phyloP scores from a whole-genome alignment of 2,797 vertebrate species.

The Tragelaphus eurycerus region DNA sequence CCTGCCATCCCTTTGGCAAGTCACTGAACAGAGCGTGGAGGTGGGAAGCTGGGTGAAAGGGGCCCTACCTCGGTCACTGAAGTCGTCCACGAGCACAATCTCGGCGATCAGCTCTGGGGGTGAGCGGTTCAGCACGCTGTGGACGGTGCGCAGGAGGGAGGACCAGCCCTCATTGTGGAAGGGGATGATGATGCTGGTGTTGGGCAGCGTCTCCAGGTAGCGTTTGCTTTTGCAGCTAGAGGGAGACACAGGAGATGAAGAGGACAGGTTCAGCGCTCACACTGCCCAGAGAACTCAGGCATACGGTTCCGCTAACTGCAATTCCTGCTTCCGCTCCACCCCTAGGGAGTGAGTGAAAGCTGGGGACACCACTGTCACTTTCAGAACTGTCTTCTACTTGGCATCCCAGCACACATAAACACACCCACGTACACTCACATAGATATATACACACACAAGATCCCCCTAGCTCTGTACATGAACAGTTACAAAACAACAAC shows the following conservation, averaged over 20 bases:
- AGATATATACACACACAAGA: background rate
- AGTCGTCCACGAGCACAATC: constrained; percentile 97
- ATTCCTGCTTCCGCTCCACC: background rate
- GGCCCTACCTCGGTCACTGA: constrained; percentile 94
- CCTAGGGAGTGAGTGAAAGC: background rate
- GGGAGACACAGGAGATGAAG: constrained; percentile 35
- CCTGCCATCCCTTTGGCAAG: background rate
- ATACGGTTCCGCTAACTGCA: background rate
- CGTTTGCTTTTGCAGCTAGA: constrained; percentile 91
- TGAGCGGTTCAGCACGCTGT: constrained; percentile 95
- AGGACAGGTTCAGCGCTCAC: background rate
- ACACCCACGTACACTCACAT: background rate
- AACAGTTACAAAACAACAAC: background rate
- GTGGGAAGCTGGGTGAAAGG: too few species aligned
- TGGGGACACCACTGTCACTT: background rate
- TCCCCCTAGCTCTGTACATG: background rate
- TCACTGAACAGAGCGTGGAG: accelerated
- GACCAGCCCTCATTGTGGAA: constrained; percentile 99
- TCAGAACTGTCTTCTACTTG: background rate
- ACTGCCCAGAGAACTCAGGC: background rate
- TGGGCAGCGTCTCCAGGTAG: constrained; percentile 92
- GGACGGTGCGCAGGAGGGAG: constrained; percentile 94
- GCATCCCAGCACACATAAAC: background rate
- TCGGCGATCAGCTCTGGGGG: constrained; percentile 93
- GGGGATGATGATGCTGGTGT: constrained; percentile 97